Conservation (phyloP, 2,888 invertebrate species). For the Listrodromus nycthemerus region DNA sequence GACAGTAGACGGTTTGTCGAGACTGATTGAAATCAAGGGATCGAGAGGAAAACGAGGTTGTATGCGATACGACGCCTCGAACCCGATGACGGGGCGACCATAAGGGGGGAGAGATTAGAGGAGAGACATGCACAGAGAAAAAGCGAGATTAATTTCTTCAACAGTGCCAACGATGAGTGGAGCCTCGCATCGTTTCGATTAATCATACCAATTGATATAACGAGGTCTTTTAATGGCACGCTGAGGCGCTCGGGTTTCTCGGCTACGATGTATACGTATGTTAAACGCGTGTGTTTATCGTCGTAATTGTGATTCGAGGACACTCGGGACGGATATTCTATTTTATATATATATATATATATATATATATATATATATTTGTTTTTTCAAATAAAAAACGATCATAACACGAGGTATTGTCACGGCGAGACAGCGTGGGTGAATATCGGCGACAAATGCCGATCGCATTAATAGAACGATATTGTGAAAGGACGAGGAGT, state of each 20-base stretch:
- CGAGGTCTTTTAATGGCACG: slow-evolving; percentile 63
- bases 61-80: background rate
- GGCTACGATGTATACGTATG: slow-evolving; percentile 36
- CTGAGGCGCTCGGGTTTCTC: slow-evolving; percentile 52
- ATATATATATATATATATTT: background rate
- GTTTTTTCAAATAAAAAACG: background rate
- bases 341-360: background rate
- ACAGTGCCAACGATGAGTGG: slow-evolving; percentile 52
- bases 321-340: background rate
- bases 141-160: slow-evolving; percentile 63
- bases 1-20: slow-evolving; percentile 4
- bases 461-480: slow-evolving; percentile 24
- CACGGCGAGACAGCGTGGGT: slow-evolving; percentile 19
- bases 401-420: background rate
- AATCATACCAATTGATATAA: slow-evolving; percentile 67
- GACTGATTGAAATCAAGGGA: slow-evolving; percentile 46
- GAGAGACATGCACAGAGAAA: slow-evolving; percentile 27
- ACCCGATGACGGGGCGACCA: background rate
- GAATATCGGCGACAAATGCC: slow-evolving; percentile 43
- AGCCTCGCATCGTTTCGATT: slow-evolving; percentile 64
- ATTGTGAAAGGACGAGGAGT: slow-evolving; percentile 21
- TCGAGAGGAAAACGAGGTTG: slow-evolving; percentile 10
- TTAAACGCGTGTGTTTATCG: slow-evolving; percentile 58
- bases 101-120: slow-evolving; percentile 19
- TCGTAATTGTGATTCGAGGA: slow-evolving; percentile 26